Evolutionary conservation across 2,113 vertebrate species (phyloP).

Genomic region (Theropithecus gelada): DNA sequence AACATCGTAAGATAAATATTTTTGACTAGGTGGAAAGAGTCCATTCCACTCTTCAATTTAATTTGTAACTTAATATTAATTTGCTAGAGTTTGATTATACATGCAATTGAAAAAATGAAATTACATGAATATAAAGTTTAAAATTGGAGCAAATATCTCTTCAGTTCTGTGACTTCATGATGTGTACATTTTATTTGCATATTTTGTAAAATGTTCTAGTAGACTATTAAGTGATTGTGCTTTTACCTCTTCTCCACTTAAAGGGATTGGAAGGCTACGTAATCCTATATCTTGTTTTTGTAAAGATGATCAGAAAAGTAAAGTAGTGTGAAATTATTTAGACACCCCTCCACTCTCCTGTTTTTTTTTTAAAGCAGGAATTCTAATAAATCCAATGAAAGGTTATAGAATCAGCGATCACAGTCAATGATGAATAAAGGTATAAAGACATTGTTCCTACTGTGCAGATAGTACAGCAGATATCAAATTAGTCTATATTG

Average conservation of each 20-base stretch:
- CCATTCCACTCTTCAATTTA: background rate
- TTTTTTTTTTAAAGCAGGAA: background rate
- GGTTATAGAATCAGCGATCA: background rate
- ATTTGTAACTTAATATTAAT: background rate
- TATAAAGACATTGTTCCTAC: background rate
- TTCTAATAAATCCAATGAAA: background rate
- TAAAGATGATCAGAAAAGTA: slow-evolving; percentile 19
- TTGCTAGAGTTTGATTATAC: background rate
- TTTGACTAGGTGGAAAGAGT: background rate
- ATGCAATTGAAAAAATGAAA: background rate
- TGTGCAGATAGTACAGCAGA: background rate
- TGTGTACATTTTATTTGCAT: background rate
- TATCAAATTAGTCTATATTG: background rate
- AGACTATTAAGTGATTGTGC: background rate
- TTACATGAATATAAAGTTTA: background rate
- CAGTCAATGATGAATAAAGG: background rate
- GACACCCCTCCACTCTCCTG: fast-evolving
- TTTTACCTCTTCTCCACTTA: background rate
- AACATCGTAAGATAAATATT: background rate
- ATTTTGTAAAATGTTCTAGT: background rate
- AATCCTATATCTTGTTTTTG: background rate
- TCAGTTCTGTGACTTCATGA: background rate
- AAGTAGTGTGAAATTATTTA: background rate
- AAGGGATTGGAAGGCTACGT: background rate
- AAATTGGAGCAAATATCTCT: background rate